Evolutionary conservation across 2,888 invertebrate species (phyloP).

Genomic region (Dendrolimus houi): DNA sequence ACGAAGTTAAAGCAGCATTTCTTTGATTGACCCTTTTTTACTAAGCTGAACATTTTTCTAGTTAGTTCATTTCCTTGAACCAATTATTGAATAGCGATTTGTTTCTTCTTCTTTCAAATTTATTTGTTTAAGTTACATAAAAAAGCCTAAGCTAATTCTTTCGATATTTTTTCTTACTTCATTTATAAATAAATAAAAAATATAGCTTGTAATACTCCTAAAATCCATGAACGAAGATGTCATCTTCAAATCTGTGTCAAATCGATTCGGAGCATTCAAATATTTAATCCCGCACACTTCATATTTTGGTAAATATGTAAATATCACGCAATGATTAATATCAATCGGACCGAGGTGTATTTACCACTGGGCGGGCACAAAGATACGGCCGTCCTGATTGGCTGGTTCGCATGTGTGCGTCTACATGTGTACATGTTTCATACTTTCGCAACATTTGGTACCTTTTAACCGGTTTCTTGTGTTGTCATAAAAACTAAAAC

Average conservation of each 20-base stretch:
- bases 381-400: constrained; percentile 20
- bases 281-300: constrained; percentile 6
- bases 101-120: no score
- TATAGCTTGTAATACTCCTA: no score
- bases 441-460: constrained; percentile 24
- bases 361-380: constrained; percentile 30
- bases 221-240: no score
- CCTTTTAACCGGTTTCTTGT: constrained; percentile 2
- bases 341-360: constrained; percentile 21
- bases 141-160: no score
- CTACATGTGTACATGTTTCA: constrained; percentile 9
- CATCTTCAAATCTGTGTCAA: constrained; percentile 14
- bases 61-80: no score
- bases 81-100: no score
- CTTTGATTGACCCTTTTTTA: no score
- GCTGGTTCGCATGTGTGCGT: constrained; percentile 16
- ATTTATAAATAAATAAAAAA: no score
- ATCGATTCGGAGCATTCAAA: constrained; percentile 16
- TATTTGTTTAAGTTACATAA: no score
- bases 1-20: no score
- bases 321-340: constrained; percentile 20
- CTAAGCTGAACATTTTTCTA: no score
- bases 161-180: no score
- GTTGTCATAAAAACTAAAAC: constrained; percentile 23
- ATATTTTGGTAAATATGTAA: constrained; percentile 21